phyloP scores from a whole-genome alignment of 2,113 vertebrate species.

The Peromyscus polionotus region DNA sequence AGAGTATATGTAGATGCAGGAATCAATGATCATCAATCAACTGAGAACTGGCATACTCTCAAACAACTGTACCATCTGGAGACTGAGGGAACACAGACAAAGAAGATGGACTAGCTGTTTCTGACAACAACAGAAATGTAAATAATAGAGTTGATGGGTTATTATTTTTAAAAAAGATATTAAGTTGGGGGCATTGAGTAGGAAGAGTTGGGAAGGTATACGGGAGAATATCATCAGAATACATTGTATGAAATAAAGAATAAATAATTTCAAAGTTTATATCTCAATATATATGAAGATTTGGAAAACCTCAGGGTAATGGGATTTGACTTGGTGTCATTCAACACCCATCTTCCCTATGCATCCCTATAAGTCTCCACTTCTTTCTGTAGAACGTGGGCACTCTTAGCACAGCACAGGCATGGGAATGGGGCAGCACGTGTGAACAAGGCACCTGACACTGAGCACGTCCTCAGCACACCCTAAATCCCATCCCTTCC shows the following conservation, averaged over 20 bases:
- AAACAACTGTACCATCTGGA: background rate
- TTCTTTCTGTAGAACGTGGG: background rate
- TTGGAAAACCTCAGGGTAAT: background rate
- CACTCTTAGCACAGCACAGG: background rate
- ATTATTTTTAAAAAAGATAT: background rate
- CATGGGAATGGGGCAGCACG: background rate
- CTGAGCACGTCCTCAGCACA: background rate
- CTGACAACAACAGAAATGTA: background rate
- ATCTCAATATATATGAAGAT: background rate
- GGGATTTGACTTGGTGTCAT: background rate
- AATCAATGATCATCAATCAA: background rate
- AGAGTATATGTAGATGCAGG: background rate
- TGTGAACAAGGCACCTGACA: background rate
- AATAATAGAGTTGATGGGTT: no score
- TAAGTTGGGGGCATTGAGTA: background rate
- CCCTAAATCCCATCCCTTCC: background rate
- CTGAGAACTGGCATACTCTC: background rate
- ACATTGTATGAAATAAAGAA: no score
- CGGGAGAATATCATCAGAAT: background rate
- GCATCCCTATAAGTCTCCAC: background rate
- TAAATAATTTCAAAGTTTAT: background rate
- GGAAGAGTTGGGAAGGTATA: background rate
- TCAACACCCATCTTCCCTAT: background rate
- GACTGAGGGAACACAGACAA: background rate
- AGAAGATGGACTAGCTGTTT: background rate